A percentile compares a stretch with the other conserved stretches of the same genome.
Conservation (phyloP, 2,113 vertebrate species). For the Rhabdomys dilectus region DNA sequence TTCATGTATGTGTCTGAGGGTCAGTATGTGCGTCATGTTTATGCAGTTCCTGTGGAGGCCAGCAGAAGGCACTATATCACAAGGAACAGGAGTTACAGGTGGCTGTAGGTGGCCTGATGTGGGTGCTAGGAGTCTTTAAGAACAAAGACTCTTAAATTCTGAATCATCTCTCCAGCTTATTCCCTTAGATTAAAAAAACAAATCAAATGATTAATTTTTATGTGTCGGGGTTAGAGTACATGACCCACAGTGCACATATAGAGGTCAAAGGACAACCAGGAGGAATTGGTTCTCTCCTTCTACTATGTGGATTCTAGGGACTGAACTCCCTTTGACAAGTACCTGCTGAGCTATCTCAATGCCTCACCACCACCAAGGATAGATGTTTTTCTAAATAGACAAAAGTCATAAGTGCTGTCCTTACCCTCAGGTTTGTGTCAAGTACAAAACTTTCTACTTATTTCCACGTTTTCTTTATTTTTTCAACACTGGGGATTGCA, state of each 20-base stretch:
- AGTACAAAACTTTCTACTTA: background rate
- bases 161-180: background rate
- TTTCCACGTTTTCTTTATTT: background rate
- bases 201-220: background rate
- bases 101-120: background rate
- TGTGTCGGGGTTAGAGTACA: background rate
- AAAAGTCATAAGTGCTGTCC: too few relatives aligned
- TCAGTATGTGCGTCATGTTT: background rate
- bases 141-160: background rate
- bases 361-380: background rate
- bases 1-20: background rate
- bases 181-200: background rate
- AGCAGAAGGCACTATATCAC: background rate
- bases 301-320: background rate
- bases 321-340: background rate
- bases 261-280: too few relatives aligned
- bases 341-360: background rate
- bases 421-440: background rate
- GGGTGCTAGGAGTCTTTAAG: background rate
- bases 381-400: background rate
- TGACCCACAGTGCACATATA: background rate
- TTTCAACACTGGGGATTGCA: background rate
- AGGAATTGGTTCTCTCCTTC: background rate
- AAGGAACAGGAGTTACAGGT: background rate
- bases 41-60: background rate